Evolutionary conservation across 2,888 invertebrate species (phyloP).

Genomic region (Acronicta leporina): DNA sequence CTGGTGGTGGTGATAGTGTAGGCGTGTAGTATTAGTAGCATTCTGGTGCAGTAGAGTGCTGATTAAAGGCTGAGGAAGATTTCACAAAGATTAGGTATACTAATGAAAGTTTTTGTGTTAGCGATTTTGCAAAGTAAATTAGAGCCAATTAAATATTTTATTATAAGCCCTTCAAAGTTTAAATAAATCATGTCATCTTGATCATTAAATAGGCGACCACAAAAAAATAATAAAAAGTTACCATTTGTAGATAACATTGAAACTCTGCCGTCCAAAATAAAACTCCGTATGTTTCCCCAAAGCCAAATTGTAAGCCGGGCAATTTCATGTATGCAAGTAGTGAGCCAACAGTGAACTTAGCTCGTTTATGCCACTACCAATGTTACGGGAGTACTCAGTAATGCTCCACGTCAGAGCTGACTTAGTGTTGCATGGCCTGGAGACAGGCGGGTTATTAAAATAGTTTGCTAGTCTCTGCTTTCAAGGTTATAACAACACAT

Average conservation of each 20-base stretch:
- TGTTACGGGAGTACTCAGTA: constrained; percentile 34
- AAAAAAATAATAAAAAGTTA: too few species aligned
- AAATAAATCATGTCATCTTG: too few species aligned
- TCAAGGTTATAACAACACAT: not conserved
- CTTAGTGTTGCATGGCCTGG: constrained; percentile 14
- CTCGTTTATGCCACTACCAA: constrained; percentile 47
- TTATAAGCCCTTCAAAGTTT: too few species aligned
- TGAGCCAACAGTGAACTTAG: constrained; percentile 44
- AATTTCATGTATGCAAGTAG: constrained; percentile 53
- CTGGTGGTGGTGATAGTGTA: too few species aligned
- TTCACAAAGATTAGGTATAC: too few species aligned
- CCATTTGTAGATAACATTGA: not conserved
- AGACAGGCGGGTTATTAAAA: constrained; percentile 18
- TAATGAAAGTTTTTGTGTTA: too few species aligned
- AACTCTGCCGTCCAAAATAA: not conserved
- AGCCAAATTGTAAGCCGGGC: constrained; percentile 51
- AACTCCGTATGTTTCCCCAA: constrained; percentile 14
- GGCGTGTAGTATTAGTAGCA: too few species aligned
- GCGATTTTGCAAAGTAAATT: too few species aligned
- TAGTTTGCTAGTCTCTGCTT: constrained; percentile 5
- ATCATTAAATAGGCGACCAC: too few species aligned
- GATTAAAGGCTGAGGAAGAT: too few species aligned
- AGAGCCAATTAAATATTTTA: too few species aligned
- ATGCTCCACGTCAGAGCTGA: constrained; percentile 30
- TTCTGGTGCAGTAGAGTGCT: too few species aligned